Evolutionary conservation across 1,140 invertebrate species (phyloP).

Genomic region (Drosophila gunungcola): DNA sequence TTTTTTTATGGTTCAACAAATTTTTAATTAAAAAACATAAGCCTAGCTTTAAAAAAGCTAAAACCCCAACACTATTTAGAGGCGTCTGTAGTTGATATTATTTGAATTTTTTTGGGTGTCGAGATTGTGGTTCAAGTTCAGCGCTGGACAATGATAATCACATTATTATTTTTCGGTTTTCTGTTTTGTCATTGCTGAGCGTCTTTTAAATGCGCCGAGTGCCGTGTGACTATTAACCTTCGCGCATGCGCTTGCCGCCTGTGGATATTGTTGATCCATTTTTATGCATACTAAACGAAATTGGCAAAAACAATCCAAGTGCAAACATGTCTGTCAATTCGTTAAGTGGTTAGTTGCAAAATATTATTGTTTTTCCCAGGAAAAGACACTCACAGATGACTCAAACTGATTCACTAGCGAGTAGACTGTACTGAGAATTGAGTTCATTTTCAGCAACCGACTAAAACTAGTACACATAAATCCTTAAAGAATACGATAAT

Average conservation of each 20-base stretch:
- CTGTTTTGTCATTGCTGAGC: slow-evolving; percentile 58
- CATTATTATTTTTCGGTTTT: slow-evolving; percentile 36
- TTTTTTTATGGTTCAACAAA: neutral
- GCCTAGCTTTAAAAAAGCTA: neutral
- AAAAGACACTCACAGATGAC: slow-evolving; percentile 29
- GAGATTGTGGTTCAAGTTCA: slow-evolving; percentile 75
- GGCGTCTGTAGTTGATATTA: slow-evolving; percentile 8
- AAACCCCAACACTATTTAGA: neutral
- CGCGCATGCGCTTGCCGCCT: slow-evolving; percentile 55
- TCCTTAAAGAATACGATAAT: slow-evolving; percentile 32
- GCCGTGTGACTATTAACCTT: slow-evolving; percentile 53
- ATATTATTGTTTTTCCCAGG: slow-evolving; percentile 39
- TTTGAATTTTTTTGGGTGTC: slow-evolving; percentile 36
- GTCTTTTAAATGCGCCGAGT: slow-evolving; percentile 39
- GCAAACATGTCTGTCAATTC: slow-evolving; percentile 35
- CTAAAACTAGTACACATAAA: slow-evolving; percentile 53
- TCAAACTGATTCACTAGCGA: slow-evolving; percentile 24
- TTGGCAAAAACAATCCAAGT: slow-evolving; percentile 38
- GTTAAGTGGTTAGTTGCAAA: slow-evolving; percentile 22
- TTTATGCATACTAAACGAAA: slow-evolving; percentile 26
- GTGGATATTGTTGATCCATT: slow-evolving; percentile 20
- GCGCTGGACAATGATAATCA: slow-evolving; percentile 59
- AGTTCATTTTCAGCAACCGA: slow-evolving; percentile 45
- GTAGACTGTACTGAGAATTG: slow-evolving; percentile 6
- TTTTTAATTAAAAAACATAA: neutral